These are phyloP conservation scores for Enteromius afrohamiltoni DNA, from an alignment of 2,797 vertebrate genomes.

Conservation along the genomic window DNA sequence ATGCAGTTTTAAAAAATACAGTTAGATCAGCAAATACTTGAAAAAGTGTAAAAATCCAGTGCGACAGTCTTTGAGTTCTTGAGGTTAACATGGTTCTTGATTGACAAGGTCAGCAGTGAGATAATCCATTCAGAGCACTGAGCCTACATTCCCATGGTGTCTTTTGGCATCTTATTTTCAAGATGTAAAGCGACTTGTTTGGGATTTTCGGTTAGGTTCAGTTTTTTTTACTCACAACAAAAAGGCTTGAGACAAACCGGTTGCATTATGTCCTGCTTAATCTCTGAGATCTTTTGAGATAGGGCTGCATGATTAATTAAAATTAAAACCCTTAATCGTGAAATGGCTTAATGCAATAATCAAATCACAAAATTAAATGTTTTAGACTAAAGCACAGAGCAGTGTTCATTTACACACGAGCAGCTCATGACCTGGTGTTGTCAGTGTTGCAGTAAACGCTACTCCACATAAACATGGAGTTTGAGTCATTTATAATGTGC, in stretches of 20 bases:
- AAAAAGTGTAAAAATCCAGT: slow-evolving; percentile 81
- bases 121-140: slow-evolving; percentile 66
- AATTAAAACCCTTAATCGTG: not conserved
- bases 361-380: not conserved
- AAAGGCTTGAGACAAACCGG: not conserved
- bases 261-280: not conserved
- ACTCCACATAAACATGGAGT: not conserved
- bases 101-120: slow-evolving; percentile 68
- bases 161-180: not conserved
- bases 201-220: not conserved
- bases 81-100: slow-evolving; percentile 78
- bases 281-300: slow-evolving; percentile 2
- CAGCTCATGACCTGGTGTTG: not conserved
- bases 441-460: not conserved
- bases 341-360: not conserved
- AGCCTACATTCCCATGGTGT: slow-evolving; percentile 50
- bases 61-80: slow-evolving; percentile 80
- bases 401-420: not conserved
- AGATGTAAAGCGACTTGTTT: not conserved
- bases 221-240: not conserved
- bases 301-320: not conserved
- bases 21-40: slow-evolving; percentile 73
- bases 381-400: not conserved
- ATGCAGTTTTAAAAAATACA: slow-evolving; percentile 82
- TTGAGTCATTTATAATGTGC: not conserved